These are phyloP conservation scores for Dolichallabes microphthalmus DNA, from an alignment of 2,113 vertebrate species.

Conservation along the genomic window DNA sequence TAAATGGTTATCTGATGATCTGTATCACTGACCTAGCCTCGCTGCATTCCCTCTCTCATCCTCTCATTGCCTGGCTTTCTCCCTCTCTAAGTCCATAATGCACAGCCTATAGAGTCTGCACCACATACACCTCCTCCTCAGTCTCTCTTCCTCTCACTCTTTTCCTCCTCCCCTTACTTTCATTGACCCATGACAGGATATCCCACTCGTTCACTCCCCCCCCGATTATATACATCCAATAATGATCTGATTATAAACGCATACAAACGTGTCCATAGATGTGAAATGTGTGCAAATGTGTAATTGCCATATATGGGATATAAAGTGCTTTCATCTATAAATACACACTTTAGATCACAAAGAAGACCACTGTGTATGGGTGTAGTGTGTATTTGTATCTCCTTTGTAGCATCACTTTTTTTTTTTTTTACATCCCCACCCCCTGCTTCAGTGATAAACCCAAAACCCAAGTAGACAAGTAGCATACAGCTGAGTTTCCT, in stretches of 20 bases:
- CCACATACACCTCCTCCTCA: conserved; percentile 39
- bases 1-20: conserved; percentile 41
- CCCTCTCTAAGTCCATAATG: conserved; percentile 51
- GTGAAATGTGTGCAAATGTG: no score
- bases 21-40: conserved; percentile 43
- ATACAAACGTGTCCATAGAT: no score
- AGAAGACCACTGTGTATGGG: background rate
- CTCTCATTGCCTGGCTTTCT: conserved; percentile 46
- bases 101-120: conserved; percentile 51
- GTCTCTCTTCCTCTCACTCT: conserved; percentile 30
- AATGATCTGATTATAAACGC: background rate
- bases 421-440: conserved; percentile 1
- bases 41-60: conserved; percentile 29
- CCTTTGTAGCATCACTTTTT: conserved; percentile 44
- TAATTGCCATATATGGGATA: background rate
- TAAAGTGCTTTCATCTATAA: background rate
- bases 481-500: conserved; percentile 73
- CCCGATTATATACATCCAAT: background rate
- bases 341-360: conserved; percentile 23
- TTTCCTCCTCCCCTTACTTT: conserved; percentile 52
- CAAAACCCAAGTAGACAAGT: conserved; percentile 77
- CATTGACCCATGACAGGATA: conserved; percentile 45
- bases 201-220: conserved; percentile 34
- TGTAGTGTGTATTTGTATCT: conserved; percentile 29
- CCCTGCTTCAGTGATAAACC: conserved; percentile 69